phyloP scores from a whole-genome alignment of 2,797 vertebrate genomes.

The Pterois miles region DNA sequence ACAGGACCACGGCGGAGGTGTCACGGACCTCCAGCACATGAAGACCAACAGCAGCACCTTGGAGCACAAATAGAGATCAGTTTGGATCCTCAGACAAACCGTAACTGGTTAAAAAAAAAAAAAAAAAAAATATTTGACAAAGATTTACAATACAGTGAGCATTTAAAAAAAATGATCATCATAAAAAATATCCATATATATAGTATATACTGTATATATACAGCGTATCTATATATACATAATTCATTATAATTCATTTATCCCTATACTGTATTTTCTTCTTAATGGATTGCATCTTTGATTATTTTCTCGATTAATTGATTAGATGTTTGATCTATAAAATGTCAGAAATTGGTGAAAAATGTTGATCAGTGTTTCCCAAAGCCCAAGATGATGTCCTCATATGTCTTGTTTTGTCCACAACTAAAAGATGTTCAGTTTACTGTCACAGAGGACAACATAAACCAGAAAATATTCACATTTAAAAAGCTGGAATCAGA shows the following conservation, averaged over 20 bases:
- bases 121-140: neutral
- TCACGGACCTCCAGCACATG: constrained; percentile 90
- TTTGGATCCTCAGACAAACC: neutral
- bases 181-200: too few species aligned
- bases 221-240: too few species aligned
- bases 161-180: too few species aligned
- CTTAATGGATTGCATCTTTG: neutral
- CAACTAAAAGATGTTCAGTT: too few species aligned
- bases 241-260: too few species aligned
- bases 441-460: too few species aligned
- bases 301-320: neutral
- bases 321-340: neutral
- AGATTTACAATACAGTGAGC: neutral
- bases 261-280: too few species aligned
- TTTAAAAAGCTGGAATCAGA: too few species aligned
- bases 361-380: rapidly evolving
- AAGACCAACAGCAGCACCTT: constrained; percentile 90
- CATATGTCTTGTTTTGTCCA: rapidly evolving
- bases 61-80: neutral
- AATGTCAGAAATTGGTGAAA: too few species aligned
- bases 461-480: too few species aligned
- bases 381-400: too few species aligned
- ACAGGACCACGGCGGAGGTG: constrained; percentile 90
- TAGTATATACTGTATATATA: too few species aligned
- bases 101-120: neutral